These are phyloP conservation scores for Drosophila neutralis DNA, from an alignment of 2,888 invertebrate genomes.

Conservation along the genomic window DNA sequence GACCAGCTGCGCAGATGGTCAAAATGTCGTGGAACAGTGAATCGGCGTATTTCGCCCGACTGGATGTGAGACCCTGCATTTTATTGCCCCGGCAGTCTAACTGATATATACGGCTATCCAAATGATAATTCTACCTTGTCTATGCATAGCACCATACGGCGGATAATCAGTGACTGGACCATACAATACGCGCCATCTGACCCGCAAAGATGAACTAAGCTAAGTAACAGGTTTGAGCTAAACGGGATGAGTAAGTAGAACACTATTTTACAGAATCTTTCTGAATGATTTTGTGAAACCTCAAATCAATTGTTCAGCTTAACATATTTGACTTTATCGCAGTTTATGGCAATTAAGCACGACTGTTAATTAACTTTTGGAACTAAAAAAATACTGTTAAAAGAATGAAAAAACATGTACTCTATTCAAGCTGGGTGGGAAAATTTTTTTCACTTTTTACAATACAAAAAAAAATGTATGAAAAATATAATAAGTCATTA, in stretches of 20 bases:
- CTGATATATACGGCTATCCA: constrained; percentile 10
- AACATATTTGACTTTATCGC: neutral
- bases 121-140: neutral
- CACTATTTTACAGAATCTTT: neutral
- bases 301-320: neutral
- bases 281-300: neutral
- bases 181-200: constrained; percentile 19
- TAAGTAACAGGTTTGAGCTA: neutral
- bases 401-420: no score
- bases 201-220: neutral
- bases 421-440: no score
- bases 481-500: no score
- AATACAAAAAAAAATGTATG: no score
- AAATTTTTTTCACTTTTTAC: no score
- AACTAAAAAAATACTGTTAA: neutral
- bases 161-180: constrained; percentile 8
- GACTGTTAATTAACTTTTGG: no score
- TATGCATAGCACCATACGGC: neutral
- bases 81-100: constrained; percentile 5
- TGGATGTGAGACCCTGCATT: constrained; percentile 30
- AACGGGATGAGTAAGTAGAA: neutral
- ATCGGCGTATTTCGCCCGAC: constrained; percentile 38
- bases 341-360: no score
- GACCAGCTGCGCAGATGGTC: constrained; percentile 46
- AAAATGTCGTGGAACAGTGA: constrained; percentile 47